Percentiles rank a stretch among this genome's conserved stretches.
Evolutionary conservation across 2,113 vertebrate genomes (phyloP).

Genomic region (Psophia crepitans): DNA sequence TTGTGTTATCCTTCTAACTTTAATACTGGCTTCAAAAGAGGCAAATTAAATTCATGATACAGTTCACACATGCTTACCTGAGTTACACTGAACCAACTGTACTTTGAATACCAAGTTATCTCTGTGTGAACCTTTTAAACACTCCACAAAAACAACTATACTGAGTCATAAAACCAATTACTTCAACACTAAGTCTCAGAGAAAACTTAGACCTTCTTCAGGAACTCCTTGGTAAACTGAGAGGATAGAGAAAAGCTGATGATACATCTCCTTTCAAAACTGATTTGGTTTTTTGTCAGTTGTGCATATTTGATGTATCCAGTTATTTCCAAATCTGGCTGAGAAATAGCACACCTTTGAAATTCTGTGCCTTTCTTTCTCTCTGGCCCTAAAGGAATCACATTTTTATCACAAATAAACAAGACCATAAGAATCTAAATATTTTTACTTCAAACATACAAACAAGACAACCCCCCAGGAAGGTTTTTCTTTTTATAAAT

Average conservation of each 20-base stretch:
- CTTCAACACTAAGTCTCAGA: neutral
- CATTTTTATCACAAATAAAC: neutral
- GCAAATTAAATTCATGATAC: neutral
- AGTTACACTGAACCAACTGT: neutral
- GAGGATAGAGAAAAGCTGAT: neutral
- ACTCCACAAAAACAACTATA: neutral
- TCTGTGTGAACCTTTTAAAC: neutral
- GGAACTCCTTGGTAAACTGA: neutral
- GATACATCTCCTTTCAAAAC: neutral
- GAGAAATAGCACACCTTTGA: neutral
- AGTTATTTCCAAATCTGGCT: neutral
- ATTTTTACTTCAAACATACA: neutral
- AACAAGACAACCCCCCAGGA: neutral
- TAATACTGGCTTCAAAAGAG: neutral
- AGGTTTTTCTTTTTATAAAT: neutral
- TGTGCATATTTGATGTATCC: neutral
- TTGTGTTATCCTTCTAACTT: neutral
- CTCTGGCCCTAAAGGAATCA: neutral
- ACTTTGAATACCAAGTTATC: neutral
- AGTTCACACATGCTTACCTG: neutral
- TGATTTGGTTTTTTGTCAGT: neutral
- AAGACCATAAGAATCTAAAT: neutral
- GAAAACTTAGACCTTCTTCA: neutral
- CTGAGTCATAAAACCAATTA: neutral
- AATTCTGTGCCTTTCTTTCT: neutral